Percentiles rank a stretch among this genome's conserved stretches.
Conservation (phyloP, 2,797 vertebrate genomes). For the Phrynocephalus guinanensis region DNA sequence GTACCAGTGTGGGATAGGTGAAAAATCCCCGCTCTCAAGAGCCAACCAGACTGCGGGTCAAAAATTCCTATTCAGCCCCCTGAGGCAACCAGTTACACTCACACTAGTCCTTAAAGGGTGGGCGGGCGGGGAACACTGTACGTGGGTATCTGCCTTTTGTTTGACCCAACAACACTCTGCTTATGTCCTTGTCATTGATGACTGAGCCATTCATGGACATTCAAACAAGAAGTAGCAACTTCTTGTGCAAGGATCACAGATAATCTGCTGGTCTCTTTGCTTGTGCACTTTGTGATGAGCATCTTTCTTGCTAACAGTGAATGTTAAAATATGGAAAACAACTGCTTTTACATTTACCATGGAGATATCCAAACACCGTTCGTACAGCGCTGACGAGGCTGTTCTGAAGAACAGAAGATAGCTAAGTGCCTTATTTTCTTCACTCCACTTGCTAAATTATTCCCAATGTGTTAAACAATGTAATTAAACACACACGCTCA, state of each 20-base stretch:
- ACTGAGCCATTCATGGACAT: not conserved
- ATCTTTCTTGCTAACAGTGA: not conserved
- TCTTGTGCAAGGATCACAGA: not conserved
- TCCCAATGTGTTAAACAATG: slow-evolving; percentile 76
- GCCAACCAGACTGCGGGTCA: too few species aligned
- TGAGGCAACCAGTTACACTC: too few species aligned
- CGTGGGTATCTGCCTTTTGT: not conserved
- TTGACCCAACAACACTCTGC: not conserved
- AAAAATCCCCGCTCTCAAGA: too few species aligned
- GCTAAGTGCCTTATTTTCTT: slow-evolving; percentile 76
- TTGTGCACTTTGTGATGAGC: too few species aligned
- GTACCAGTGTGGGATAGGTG: too few species aligned
- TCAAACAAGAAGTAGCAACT: not conserved
- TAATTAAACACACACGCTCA: slow-evolving; percentile 76
- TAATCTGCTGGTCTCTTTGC: not conserved
- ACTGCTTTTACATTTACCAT: not conserved
- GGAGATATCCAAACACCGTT: not conserved
- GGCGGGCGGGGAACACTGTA: too few species aligned
- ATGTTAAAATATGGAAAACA: slow-evolving; percentile 19
- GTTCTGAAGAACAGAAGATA: slow-evolving; percentile 46
- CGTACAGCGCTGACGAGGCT: slow-evolving; percentile 48
- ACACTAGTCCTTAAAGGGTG: too few species aligned
- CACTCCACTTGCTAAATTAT: slow-evolving; percentile 77
- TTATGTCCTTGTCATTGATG: not conserved
- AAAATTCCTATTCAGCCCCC: too few species aligned